Evolutionary conservation across 2,797 vertebrate species (phyloP).

Genomic region (Craterocephalus amniculus): DNA sequence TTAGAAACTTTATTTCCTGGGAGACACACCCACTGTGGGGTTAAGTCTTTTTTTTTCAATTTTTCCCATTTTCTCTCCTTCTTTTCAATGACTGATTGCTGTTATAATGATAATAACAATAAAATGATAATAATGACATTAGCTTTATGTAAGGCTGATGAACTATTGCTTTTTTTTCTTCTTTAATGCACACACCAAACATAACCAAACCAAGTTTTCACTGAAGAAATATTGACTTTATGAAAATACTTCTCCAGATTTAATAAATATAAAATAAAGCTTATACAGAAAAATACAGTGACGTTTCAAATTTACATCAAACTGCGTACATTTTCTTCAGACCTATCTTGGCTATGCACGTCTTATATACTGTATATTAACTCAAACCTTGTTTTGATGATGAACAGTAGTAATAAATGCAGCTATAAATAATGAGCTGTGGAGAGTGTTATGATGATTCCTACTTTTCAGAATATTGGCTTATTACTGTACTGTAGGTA

Average conservation of each 20-base stretch:
- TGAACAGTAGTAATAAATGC: not conserved
- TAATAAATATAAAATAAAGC: too few relatives aligned
- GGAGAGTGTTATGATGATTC: not conserved
- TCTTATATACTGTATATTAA: not conserved
- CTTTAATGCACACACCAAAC: not conserved
- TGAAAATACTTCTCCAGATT: too few relatives aligned
- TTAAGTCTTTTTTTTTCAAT: not conserved
- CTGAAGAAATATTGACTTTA: too few relatives aligned
- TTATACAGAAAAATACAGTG: not conserved
- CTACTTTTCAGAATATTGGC: not conserved
- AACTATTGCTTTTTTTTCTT: not conserved
- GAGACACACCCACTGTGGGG: not conserved
- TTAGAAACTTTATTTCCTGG: constrained; percentile 12
- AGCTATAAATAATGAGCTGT: not conserved
- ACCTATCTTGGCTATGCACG: not conserved
- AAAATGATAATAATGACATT: not conserved
- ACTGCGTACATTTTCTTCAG: not conserved
- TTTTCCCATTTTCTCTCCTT: not conserved
- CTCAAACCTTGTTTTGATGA: not conserved
- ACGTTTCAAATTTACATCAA: not conserved
- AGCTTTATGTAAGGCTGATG: not conserved
- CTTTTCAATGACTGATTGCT: not conserved
- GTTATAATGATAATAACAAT: not conserved
- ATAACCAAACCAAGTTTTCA: not conserved
- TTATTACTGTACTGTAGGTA: too few relatives aligned